Evolutionary conservation across 2,797 vertebrate species (phyloP).

Genomic region (Sorex maritimensis): DNA sequence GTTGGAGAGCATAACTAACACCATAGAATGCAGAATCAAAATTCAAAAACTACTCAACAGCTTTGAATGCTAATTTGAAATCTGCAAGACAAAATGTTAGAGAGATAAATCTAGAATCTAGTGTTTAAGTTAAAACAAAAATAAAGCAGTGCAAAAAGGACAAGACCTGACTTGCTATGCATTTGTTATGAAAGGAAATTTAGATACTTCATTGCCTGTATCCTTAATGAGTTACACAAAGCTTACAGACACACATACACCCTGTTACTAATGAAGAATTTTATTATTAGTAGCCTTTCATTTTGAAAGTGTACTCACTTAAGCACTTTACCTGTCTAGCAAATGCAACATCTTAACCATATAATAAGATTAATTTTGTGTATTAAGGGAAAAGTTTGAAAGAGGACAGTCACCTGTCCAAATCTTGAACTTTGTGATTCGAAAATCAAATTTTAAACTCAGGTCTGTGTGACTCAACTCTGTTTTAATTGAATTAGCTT

Average conservation of each 20-base stretch:
- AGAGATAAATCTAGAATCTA: slow-evolving; percentile 79
- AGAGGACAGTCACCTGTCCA: not conserved
- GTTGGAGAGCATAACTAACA: slow-evolving; percentile 73
- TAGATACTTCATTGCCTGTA: not conserved
- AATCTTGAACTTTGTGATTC: slow-evolving; percentile 4
- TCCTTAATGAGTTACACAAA: slow-evolving; percentile 10
- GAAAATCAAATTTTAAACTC: not conserved
- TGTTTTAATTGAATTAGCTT: not conserved
- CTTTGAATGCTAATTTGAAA: slow-evolving; percentile 85
- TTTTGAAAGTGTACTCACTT: not conserved
- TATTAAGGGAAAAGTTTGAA: not conserved
- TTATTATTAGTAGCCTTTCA: not conserved
- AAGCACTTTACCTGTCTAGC: slow-evolving; percentile 22
- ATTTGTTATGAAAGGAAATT: slow-evolving; percentile 1
- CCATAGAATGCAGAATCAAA: slow-evolving; percentile 75
- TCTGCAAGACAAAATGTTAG: slow-evolving; percentile 78
- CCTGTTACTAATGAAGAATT: not conserved
- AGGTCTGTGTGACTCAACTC: not conserved
- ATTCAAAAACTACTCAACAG: slow-evolving; percentile 75
- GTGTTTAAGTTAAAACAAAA: slow-evolving; percentile 79
- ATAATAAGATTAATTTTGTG: slow-evolving; percentile 8
- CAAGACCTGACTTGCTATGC: slow-evolving; percentile 33
- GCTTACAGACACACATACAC: not conserved
- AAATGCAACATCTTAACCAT: not conserved
- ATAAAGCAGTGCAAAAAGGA: slow-evolving; percentile 26